These are phyloP conservation scores for Cancer borealis DNA, from an alignment of 2,888 invertebrate genomes.

Conservation along the genomic window DNA sequence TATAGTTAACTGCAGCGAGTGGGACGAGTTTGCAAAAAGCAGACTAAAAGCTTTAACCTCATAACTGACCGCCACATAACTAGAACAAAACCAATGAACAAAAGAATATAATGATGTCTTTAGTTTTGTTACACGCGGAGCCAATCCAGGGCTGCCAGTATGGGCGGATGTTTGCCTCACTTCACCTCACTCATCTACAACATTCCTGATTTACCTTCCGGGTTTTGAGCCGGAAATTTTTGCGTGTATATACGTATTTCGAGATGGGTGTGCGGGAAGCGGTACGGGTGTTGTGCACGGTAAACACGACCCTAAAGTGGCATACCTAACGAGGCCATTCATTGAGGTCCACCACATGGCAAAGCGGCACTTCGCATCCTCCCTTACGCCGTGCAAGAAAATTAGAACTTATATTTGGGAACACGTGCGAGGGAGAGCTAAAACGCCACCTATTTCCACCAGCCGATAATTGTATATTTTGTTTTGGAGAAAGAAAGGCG, in stretches of 20 bases:
- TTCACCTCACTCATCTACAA: neutral
- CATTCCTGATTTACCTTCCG: neutral
- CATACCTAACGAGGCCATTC: slow-evolving; percentile 14
- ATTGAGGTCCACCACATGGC: neutral
- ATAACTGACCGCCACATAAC: neutral
- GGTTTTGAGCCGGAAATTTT: neutral
- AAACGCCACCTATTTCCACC: slow-evolving; percentile 41
- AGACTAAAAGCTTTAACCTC: neutral
- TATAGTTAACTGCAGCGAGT: neutral
- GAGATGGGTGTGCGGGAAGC: neutral
- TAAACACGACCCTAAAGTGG: slow-evolving; percentile 12
- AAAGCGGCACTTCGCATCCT: slow-evolving; percentile 8
- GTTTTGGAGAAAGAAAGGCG: slow-evolving; percentile 35
- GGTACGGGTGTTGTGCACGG: neutral
- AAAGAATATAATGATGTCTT: slow-evolving; percentile 2
- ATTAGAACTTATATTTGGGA: slow-evolving; percentile 38
- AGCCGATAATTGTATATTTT: slow-evolving; percentile 43
- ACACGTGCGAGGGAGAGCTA: slow-evolving; percentile 25
- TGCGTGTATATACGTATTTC: neutral
- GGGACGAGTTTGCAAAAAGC: neutral
- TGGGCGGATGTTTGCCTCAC: neutral
- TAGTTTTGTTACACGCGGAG: neutral
- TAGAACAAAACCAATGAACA: neutral
- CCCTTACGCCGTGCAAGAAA: neutral
- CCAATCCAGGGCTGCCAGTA: neutral